Evolutionary conservation across 2,113 vertebrate genomes (phyloP).

Genomic region (Tupaia chinensis): DNA sequence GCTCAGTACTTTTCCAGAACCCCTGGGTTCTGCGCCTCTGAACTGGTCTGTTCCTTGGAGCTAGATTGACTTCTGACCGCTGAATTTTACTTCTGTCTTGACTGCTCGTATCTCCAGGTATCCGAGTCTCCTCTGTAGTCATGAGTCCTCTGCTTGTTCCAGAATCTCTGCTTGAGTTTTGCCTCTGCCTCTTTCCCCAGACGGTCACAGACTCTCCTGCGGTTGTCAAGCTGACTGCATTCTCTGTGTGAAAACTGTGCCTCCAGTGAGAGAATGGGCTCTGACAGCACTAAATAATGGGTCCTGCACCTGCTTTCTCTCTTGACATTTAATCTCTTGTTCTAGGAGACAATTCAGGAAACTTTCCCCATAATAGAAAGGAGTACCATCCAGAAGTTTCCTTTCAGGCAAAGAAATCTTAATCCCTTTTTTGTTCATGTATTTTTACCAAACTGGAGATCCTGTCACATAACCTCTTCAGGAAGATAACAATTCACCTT

Average conservation of each 20-base stretch:
- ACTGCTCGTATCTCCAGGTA: neutral
- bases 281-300: slow-evolving; percentile 28
- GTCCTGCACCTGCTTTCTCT: slow-evolving; percentile 54
- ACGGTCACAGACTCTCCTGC: neutral
- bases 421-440: slow-evolving; percentile 71
- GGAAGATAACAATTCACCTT: slow-evolving; percentile 71
- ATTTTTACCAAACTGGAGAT: slow-evolving; percentile 74
- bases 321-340: slow-evolving; percentile 76
- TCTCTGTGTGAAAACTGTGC: slow-evolving; percentile 39
- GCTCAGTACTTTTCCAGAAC: neutral
- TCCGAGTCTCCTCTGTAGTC: neutral
- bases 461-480: slow-evolving; percentile 62
- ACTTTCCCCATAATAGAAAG: slow-evolving; percentile 26
- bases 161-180: neutral
- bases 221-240: slow-evolving; percentile 50
- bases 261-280: slow-evolving; percentile 38
- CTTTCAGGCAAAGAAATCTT: slow-evolving; percentile 73
- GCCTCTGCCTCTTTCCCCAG: neutral
- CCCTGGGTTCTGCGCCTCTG: neutral
- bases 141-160: neutral
- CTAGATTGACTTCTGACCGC: neutral
- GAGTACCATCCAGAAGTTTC: slow-evolving; percentile 59
- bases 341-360: slow-evolving; percentile 74
- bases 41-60: neutral
- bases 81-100: slow-evolving; percentile 7